Evolutionary conservation across 2,113 vertebrate species (phyloP).

Genomic region (Alligator sinensis): DNA sequence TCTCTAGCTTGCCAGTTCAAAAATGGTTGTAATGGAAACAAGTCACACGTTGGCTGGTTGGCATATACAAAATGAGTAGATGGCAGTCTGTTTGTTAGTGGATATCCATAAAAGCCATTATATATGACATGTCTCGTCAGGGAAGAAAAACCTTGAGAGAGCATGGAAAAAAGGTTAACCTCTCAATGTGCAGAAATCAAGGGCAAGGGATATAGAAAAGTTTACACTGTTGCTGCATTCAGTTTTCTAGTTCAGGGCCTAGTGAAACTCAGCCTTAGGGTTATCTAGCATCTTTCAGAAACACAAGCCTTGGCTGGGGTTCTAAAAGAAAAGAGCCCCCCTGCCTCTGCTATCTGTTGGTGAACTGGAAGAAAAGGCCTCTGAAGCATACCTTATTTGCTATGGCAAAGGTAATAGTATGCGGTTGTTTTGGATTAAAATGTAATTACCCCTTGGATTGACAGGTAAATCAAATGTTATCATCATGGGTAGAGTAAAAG

Average conservation of each 20-base stretch:
- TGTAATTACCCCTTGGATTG: too few relatives aligned
- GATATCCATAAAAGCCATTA: background rate
- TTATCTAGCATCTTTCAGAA: background rate
- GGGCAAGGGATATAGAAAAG: background rate
- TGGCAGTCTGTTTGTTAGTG: background rate
- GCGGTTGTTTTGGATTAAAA: too few relatives aligned
- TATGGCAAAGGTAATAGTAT: too few relatives aligned
- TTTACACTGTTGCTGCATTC: background rate
- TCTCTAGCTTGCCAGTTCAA: background rate
- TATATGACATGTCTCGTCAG: background rate
- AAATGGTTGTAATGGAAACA: background rate
- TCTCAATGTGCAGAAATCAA: background rate
- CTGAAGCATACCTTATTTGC: background rate
- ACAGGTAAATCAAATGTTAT: too few relatives aligned
- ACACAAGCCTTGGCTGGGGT: fast-evolving
- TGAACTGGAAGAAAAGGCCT: background rate
- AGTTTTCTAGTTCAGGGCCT: background rate
- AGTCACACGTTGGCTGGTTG: background rate
- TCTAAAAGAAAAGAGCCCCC: background rate
- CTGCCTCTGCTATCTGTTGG: background rate
- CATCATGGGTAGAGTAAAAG: too few relatives aligned
- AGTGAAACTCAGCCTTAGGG: background rate
- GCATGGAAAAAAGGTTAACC: background rate
- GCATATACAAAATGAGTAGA: background rate
- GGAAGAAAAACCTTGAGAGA: background rate